phyloP scores from a whole-genome alignment of 2,113 vertebrate genomes.

The Muntiacus muntjak region DNA sequence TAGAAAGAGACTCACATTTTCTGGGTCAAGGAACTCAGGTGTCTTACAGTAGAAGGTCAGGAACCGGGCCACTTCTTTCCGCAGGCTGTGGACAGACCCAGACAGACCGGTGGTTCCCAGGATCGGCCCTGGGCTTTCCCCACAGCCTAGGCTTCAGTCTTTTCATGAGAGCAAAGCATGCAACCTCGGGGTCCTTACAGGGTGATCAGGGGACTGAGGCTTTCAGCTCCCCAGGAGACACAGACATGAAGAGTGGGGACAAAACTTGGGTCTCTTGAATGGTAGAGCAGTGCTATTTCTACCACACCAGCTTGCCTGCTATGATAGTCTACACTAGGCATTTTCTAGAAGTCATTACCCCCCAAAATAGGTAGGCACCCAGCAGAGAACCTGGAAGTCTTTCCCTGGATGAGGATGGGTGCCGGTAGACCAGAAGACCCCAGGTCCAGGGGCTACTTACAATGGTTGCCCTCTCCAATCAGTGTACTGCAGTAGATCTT shows the following conservation, averaged over 20 bases:
- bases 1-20: conserved; percentile 85
- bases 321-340: background rate
- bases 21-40: conserved; percentile 83
- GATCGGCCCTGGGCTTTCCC: background rate
- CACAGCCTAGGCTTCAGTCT: background rate
- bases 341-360: background rate
- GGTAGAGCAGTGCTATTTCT: background rate
- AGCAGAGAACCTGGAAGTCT: background rate
- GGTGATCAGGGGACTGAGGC: background rate
- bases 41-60: conserved; percentile 88
- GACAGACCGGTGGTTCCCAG: background rate
- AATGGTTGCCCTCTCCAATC: conserved; percentile 89
- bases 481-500: conserved; percentile 83
- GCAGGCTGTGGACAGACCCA: conserved; percentile 80
- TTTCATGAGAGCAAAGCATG: background rate
- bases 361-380: background rate
- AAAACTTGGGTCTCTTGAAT: background rate
- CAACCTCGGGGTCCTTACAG: background rate
- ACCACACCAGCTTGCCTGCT: background rate
- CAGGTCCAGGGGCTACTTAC: conserved; percentile 81
- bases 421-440: background rate
- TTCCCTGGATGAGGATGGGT: background rate
- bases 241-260: background rate
- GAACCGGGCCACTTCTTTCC: conserved; percentile 90
- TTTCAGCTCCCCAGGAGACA: background rate